A percentile compares a stretch with the other conserved stretches of the same genome.
Conservation (phyloP, 2,888 invertebrate genomes). For the Eremobia ochroleuca region DNA sequence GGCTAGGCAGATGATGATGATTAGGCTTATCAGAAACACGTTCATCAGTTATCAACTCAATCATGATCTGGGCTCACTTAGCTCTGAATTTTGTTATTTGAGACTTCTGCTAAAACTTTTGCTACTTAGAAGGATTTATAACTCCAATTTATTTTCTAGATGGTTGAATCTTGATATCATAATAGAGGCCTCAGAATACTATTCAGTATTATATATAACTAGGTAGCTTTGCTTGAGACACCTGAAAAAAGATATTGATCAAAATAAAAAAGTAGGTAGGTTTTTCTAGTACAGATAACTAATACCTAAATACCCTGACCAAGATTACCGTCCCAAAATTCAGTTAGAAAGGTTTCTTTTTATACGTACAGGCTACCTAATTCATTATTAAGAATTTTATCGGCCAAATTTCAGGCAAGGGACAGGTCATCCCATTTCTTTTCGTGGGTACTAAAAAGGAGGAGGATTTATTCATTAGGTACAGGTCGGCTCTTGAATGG, state of each 20-base stretch:
- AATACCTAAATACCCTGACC: background rate
- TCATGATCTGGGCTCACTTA: background rate
- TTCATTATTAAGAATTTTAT: background rate
- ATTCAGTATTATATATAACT: background rate
- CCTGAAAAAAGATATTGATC: background rate
- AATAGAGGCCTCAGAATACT: background rate
- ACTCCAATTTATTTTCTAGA: slow-evolving; percentile 17
- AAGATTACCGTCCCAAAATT: background rate
- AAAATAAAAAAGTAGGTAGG: background rate
- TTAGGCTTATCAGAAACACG: background rate
- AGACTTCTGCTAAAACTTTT: slow-evolving; percentile 12
- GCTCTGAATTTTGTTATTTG: slow-evolving; percentile 12
- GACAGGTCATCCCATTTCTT: background rate
- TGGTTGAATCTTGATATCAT: slow-evolving; percentile 10
- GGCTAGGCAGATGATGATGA: too few relatives aligned
- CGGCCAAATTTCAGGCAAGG: background rate
- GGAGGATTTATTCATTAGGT: background rate
- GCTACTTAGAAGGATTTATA: slow-evolving; percentile 23
- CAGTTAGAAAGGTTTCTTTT: background rate
- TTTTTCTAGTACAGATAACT: too few relatives aligned
- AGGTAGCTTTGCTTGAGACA: background rate
- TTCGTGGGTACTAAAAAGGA: background rate
- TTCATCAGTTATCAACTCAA: background rate
- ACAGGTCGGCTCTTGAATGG: background rate
- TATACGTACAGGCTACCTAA: background rate